Conservation (phyloP, 2,797 vertebrate species). For the Diglossa cyanea region DNA sequence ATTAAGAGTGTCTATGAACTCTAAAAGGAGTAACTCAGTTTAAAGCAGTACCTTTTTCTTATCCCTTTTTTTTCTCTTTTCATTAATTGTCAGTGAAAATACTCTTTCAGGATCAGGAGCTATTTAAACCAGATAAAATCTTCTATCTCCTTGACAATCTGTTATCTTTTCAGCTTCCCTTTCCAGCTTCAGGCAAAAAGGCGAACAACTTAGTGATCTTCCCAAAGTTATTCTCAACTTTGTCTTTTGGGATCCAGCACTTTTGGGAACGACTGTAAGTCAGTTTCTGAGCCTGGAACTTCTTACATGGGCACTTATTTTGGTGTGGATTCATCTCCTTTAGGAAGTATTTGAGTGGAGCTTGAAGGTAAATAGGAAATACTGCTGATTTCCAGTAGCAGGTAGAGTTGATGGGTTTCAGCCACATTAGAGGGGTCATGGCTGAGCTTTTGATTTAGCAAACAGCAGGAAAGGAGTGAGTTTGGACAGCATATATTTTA, state of each 20-base stretch:
- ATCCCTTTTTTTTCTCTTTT: not conserved
- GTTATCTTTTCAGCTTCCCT: not conserved
- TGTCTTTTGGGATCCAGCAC: not conserved
- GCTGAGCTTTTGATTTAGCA: not conserved
- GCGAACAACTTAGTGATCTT: not conserved
- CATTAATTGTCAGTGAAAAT: not conserved
- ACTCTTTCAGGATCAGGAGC: not conserved
- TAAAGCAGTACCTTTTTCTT: not conserved
- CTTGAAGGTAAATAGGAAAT: not conserved
- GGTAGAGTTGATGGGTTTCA: not conserved
- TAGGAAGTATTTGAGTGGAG: not conserved
- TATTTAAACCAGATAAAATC: not conserved
- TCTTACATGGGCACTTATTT: not conserved
- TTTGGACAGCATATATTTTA: not conserved
- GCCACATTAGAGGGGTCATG: not conserved
- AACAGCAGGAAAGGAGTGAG: not conserved
- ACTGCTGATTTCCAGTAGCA: not conserved
- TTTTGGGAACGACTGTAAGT: not conserved
- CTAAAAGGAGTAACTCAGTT: not conserved
- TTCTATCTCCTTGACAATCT: not conserved
- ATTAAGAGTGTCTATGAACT: not conserved
- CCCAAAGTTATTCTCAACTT: not conserved
- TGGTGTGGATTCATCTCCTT: not conserved
- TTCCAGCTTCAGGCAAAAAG: not conserved
- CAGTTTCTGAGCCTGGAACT: not conserved